Conservation (phyloP, 2,113 vertebrate species). For the Bungarus multicinctus region DNA sequence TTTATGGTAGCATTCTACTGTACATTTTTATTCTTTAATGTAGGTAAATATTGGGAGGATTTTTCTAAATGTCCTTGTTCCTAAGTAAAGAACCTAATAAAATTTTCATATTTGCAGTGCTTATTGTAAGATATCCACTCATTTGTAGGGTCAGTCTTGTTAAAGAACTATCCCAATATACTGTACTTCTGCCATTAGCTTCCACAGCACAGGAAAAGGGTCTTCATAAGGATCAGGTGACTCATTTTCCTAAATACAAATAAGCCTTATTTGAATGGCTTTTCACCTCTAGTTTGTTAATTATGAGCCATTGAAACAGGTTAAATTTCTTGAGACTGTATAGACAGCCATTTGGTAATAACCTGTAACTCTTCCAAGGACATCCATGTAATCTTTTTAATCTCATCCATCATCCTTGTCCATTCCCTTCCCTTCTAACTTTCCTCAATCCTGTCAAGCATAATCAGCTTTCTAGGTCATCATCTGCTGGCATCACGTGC, state of each 20-base stretch:
- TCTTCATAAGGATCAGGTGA: neutral
- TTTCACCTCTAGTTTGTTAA: neutral
- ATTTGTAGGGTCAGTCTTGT: neutral
- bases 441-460: neutral
- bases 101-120: neutral
- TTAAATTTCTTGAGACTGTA: neutral
- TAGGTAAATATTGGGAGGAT: neutral
- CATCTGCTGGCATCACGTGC: neutral
- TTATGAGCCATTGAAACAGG: neutral
- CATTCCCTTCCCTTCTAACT: neutral
- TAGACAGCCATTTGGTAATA: neutral
- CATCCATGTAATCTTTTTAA: neutral
- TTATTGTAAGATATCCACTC: neutral
- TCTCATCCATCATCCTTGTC: neutral
- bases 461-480: neutral
- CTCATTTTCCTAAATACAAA: neutral
- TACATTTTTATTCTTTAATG: neutral
- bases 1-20: neutral
- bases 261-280: neutral
- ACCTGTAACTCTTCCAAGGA: neutral
- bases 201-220: neutral
- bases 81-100: neutral
- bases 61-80: neutral
- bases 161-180: neutral
- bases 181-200: neutral